Percentiles rank a stretch among this genome's conserved stretches.
Conservation (phyloP, 2,797 vertebrate species). For the Dallia pectoralis region DNA sequence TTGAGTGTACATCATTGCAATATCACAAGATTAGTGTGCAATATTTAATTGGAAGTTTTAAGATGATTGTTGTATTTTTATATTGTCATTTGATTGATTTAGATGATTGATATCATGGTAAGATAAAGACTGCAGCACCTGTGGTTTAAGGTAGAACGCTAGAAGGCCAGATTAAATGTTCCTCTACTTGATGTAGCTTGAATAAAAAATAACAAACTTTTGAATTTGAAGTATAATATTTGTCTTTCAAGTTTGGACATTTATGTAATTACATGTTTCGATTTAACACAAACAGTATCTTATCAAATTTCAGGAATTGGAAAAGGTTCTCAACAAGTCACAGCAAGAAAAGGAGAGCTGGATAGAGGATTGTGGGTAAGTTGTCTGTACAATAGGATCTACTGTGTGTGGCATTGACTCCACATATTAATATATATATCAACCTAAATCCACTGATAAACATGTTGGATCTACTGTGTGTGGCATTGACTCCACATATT, state of each 20-base stretch:
- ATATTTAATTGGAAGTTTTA: no score
- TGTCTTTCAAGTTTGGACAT: background rate
- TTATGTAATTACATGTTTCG: no score
- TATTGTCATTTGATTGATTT: no score
- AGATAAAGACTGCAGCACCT: background rate
- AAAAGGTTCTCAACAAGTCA: conserved; percentile 85
- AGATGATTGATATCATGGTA: no score
- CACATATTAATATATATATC: background rate
- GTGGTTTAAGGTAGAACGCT: background rate
- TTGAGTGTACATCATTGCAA: no score
- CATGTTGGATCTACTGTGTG: no score
- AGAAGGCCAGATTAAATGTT: background rate
- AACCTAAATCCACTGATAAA: no score
- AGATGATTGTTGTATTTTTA: no score
- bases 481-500: background rate
- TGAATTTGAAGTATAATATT: background rate
- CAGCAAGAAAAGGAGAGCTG: conserved; percentile 86
- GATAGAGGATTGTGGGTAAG: conserved; percentile 88
- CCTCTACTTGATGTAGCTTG: background rate
- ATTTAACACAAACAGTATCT: background rate
- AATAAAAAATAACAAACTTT: background rate
- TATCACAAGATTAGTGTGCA: no score
- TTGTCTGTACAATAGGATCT: background rate
- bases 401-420: background rate
- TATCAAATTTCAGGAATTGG: conserved; percentile 79